Percentiles rank a stretch among this genome's conserved stretches.
These are phyloP conservation scores for Carposina sasakii DNA, from an alignment of 1,140 invertebrate species.

Conservation along the genomic window DNA sequence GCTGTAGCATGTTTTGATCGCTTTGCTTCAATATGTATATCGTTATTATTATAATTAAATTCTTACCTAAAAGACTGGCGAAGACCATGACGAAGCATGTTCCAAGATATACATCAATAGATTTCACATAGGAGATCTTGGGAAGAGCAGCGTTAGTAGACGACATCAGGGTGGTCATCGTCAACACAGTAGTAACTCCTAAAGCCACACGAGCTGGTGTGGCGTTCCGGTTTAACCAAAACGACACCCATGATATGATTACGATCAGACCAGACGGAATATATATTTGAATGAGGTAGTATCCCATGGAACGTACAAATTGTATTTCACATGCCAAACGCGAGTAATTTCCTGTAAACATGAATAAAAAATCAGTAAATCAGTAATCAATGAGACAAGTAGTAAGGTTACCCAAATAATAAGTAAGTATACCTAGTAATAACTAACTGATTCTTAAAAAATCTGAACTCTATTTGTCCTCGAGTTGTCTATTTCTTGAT, in stretches of 20 bases:
- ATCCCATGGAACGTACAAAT: conserved; percentile 98
- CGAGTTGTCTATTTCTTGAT: conserved; percentile 7
- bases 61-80: conserved; percentile 91
- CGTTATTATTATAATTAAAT: no score
- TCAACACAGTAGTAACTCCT: conserved; percentile 97
- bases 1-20: conserved; percentile 14
- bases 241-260: conserved; percentile 98
- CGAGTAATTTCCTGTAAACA: conserved; percentile 94
- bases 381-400: no score
- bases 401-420: no score
- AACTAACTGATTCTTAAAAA: no score
- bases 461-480: no score
- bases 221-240: conserved; percentile 94
- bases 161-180: conserved; percentile 99
- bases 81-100: conserved; percentile 99
- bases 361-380: no score
- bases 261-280: conserved; percentile 99
- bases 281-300: conserved; percentile 99
- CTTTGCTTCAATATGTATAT: conserved; percentile 12
- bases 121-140: conserved; percentile 99
- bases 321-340: conserved; percentile 97
- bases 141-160: conserved; percentile 98
- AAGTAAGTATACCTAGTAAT: no score
- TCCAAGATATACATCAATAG: conserved; percentile 97
- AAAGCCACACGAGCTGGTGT: conserved; percentile 96